Base-by-base conservation (phyloP, 2,797 vertebrate species). In the Acipenser oxyrinchus region DNA sequence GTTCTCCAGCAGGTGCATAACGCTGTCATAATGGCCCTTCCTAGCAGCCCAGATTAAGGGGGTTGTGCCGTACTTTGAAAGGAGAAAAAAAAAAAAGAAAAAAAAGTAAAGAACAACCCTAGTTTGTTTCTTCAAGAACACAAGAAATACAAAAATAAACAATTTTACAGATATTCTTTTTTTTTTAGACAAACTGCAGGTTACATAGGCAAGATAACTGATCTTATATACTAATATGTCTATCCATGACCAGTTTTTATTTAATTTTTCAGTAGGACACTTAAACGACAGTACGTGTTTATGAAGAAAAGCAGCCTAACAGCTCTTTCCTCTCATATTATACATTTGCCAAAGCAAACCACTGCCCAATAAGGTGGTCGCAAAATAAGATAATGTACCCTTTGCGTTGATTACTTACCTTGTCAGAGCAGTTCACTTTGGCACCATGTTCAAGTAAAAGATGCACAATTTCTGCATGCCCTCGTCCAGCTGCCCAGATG, bases 361-460 rank as follows among this genome's bases (percentile, higher is more conserved):
- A 37, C 5, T 37, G 37, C 37, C 37, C 37, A 37, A 37, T 37
- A 37, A 37, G 37, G 37, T 37, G 37, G 37, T 37, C 37, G 37
- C 37, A 37, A 37, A 37, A 5, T 37, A 37, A 37, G 37, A n/a
- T 61, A 61, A 61, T n/a, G 60, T 13, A 61, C 23, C 9, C 60
- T n/a, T 6, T 6, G 49, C 5, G 12, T 18, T 48, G 18, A 51
- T 50, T 67, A 70, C 82, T 78, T 71, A 99, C 96, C 92, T 97
- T 99, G 75, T 99, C 96, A 48, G 95, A 98, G 77, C 96, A 99
- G 86, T 99, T 98, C 83, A 95, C 95, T 74, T 99, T 99, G 13
- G 95, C 94, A 60, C 93, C 94, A 11, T 93, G 71, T 7, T 92
- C 80, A 70, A 97, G 83, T 64, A 99, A 78, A 6, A 95, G 84